Conservation (phyloP, 1,140 invertebrate genomes). For the Bombus sylvicola region DNA sequence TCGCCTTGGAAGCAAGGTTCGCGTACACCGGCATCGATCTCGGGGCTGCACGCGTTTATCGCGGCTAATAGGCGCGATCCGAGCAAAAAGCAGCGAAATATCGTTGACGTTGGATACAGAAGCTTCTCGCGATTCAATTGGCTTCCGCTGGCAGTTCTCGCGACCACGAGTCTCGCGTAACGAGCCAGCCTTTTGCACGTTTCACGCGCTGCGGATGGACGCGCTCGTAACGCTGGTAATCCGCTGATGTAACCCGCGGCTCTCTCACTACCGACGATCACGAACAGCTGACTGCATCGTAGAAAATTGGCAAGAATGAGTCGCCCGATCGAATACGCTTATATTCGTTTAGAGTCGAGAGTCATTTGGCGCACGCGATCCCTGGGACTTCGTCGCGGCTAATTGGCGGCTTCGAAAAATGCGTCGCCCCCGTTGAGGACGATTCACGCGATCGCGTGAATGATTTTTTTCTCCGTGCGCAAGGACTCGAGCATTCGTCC, state of each 20-base stretch:
- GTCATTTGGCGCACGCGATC: slow-evolving; percentile 1
- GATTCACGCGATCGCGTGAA: slow-evolving; percentile 40
- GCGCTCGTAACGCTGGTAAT: slow-evolving; percentile 14
- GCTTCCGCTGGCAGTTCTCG: background rate
- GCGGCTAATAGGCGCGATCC: slow-evolving; percentile 11
- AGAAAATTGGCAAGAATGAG: slow-evolving; percentile 40
- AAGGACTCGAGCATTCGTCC: slow-evolving; percentile 2
- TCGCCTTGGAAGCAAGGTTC: background rate
- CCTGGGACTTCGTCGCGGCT: slow-evolving; percentile 4
- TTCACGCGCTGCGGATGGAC: background rate
- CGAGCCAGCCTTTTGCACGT: background rate
- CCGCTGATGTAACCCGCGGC: slow-evolving; percentile 16
- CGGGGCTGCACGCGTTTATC: background rate
- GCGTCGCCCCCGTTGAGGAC: background rate
- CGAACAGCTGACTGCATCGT: slow-evolving; percentile 9
- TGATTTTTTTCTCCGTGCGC: slow-evolving; percentile 8
- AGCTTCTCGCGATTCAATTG: background rate
- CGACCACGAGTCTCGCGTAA: background rate
- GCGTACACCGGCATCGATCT: background rate
- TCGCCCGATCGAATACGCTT: slow-evolving; percentile 8
- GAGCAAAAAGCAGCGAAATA: background rate
- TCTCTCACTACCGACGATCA: background rate
- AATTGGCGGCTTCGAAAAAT: slow-evolving; percentile 47
- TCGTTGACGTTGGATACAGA: background rate
- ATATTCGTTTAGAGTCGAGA: background rate